phyloP scores from a whole-genome alignment of 2,113 vertebrate genomes.

The Oncorhynchus clarkii region DNA sequence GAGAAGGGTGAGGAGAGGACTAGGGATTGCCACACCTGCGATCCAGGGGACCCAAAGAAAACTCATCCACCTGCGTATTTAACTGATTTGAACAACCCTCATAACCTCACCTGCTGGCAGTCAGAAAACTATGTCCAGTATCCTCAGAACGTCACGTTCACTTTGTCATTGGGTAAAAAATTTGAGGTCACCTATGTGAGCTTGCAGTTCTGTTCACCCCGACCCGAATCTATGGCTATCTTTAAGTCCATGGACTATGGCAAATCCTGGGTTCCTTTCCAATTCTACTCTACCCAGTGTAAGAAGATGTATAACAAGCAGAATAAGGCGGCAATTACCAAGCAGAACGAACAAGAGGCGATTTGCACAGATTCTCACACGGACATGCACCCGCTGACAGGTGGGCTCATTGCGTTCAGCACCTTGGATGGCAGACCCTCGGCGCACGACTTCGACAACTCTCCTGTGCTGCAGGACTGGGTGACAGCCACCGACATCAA shows the following conservation, averaged over 20 bases:
- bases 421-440: slow-evolving; percentile 96
- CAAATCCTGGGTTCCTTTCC: slow-evolving; percentile 94
- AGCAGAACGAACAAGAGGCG: slow-evolving; percentile 98
- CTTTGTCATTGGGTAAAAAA: slow-evolving; percentile 94
- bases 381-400: slow-evolving; percentile 92
- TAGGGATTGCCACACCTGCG: slow-evolving; percentile 92
- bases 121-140: slow-evolving; percentile 92
- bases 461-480: slow-evolving; percentile 98
- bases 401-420: slow-evolving; percentile 98
- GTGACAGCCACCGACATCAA: slow-evolving; percentile 98
- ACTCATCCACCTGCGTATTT: slow-evolving; percentile 89
- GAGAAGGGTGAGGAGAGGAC: slow-evolving; percentile 88
- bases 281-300: slow-evolving; percentile 97
- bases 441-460: slow-evolving; percentile 98
- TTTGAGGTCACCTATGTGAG: slow-evolving; percentile 99
- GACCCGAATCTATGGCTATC: slow-evolving; percentile 98
- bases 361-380: slow-evolving; percentile 98
- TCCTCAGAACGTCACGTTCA: slow-evolving; percentile 93
- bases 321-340: slow-evolving; percentile 89
- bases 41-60: slow-evolving; percentile 88
- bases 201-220: slow-evolving; percentile 96
- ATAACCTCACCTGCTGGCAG: slow-evolving; percentile 99
- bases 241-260: slow-evolving; percentile 99
- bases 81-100: slow-evolving; percentile 98
- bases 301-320: slow-evolving; percentile 94